These are phyloP conservation scores for Podilymbus podiceps DNA, from an alignment of 2,113 vertebrate species.

Conservation along the genomic window DNA sequence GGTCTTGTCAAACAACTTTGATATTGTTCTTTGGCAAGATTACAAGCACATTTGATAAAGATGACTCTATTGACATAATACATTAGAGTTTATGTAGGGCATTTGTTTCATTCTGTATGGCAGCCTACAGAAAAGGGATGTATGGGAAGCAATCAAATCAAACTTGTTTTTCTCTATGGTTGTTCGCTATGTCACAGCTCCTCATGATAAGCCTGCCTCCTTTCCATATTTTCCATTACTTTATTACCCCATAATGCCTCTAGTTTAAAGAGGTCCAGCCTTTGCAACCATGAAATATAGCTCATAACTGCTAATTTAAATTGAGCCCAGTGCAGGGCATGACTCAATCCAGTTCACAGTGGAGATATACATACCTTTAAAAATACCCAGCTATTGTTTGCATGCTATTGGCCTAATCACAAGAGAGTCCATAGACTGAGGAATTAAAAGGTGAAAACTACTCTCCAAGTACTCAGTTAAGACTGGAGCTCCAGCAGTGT, in stretches of 20 bases:
- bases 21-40: not conserved
- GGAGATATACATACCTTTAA: not conserved
- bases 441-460: not conserved
- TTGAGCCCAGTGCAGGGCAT: not conserved
- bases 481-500: not conserved
- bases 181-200: not conserved
- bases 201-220: not conserved
- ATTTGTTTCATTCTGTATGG: constrained; percentile 7
- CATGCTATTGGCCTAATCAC: not conserved
- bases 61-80: not conserved
- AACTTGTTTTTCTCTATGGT: not conserved
- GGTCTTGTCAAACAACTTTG: constrained; percentile 12
- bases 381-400: not conserved
- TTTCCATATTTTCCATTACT: not conserved
- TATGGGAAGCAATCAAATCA: not conserved
- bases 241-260: not conserved
- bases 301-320: not conserved
- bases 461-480: not conserved
- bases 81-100: not conserved
- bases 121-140: not conserved
- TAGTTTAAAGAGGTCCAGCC: not conserved
- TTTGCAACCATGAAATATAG: not conserved
- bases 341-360: not conserved
- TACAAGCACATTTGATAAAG: constrained; percentile 11
- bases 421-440: not conserved